Conservation (phyloP, 2,113 vertebrate genomes). For the Ranitomeya variabilis region DNA sequence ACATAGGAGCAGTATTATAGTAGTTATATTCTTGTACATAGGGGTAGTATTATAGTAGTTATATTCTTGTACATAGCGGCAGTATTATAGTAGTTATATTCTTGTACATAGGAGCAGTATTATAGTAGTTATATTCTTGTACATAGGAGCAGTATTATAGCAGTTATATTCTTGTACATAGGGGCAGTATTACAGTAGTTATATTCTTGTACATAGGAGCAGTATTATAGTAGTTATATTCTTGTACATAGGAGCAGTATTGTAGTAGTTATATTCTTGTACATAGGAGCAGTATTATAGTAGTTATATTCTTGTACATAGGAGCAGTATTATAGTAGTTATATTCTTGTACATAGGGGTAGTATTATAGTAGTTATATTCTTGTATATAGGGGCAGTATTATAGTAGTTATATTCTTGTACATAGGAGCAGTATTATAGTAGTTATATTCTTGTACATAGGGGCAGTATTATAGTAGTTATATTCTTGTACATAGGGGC, state of each 20-base stretch:
- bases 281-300: no score
- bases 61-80: neutral
- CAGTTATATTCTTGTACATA: neutral
- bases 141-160: no score
- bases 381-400: no score
- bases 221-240: neutral
- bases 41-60: neutral
- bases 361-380: no score
- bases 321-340: no score
- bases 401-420: no score
- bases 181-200: no score
- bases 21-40: neutral
- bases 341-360: neutral
- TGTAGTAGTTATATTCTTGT: neutral
- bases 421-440: no score
- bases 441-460: no score
- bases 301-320: neutral
- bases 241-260: no score
- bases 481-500: no score
- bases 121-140: neutral
- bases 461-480: no score
- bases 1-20: neutral
- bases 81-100: conserved; percentile 1
- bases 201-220: neutral
- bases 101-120: neutral